These are phyloP conservation scores for Caracal caracal DNA, from an alignment of 2,113 vertebrate genomes.

Conservation along the genomic window DNA sequence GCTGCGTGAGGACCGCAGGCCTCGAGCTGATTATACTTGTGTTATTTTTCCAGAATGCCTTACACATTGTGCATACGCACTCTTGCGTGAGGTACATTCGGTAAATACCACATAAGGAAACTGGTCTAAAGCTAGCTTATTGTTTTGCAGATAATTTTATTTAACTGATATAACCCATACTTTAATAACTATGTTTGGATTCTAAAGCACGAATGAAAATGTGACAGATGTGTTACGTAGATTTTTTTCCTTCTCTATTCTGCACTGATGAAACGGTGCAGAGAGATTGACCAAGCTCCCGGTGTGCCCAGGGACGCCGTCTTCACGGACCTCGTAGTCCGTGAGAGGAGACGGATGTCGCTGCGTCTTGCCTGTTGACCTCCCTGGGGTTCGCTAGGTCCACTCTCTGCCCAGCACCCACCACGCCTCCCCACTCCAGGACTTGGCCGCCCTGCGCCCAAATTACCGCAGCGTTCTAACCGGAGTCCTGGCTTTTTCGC, in stretches of 20 bases:
- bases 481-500: not conserved
- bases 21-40: not conserved
- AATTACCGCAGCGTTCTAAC: too few relatives aligned
- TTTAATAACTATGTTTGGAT: not conserved
- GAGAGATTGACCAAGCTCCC: too few relatives aligned
- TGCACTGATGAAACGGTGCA: not conserved
- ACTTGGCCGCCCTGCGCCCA: not conserved
- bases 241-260: accelerated
- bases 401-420: not conserved
- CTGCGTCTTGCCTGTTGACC: not conserved
- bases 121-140: too few relatives aligned
- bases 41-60: not conserved
- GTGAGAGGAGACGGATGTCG: accelerated
- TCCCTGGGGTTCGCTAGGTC: accelerated
- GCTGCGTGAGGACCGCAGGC: not conserved
- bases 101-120: not conserved
- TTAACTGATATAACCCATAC: not conserved
- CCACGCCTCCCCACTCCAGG: accelerated
- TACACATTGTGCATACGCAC: accelerated
- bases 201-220: not conserved
- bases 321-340: not conserved
- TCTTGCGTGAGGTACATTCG: not conserved
- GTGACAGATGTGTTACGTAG: not conserved
- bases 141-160: not conserved
- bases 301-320: accelerated